Conservation (phyloP, 2,113 vertebrate genomes). For the Xenopus borealis region DNA sequence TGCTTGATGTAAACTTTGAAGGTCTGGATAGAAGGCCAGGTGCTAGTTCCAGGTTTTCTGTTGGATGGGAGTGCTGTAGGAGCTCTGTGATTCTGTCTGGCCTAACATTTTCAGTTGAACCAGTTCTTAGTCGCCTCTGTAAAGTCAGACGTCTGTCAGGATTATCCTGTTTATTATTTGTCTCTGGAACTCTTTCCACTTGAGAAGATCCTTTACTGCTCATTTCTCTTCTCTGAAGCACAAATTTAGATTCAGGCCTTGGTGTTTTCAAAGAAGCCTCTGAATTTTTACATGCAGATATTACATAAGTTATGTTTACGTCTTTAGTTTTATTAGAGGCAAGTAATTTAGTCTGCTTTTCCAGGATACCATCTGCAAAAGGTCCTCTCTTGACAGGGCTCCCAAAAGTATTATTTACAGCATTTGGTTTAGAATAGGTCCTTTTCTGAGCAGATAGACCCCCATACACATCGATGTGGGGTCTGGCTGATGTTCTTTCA, state of each 20-base stretch:
- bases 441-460: too few relatives aligned
- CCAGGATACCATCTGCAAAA: background rate
- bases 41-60: conserved; percentile 42
- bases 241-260: conserved; percentile 55
- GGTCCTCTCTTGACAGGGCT: background rate
- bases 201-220: conserved; percentile 50
- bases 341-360: conserved; percentile 30
- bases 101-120: conserved; percentile 51
- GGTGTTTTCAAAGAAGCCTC: conserved; percentile 18
- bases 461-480: too few relatives aligned
- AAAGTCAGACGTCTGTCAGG: conserved; percentile 62
- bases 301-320: conserved; percentile 74
- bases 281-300: conserved; percentile 66
- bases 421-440: too few relatives aligned
- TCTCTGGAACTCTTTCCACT: conserved; percentile 43
- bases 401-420: background rate
- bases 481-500: too few relatives aligned
- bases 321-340: conserved; percentile 56
- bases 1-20: background rate
- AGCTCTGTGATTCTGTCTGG: background rate
- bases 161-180: conserved; percentile 47
- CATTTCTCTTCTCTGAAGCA: conserved; percentile 73
- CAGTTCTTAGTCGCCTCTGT: conserved; percentile 60
- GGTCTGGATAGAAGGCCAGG: conserved; percentile 45
- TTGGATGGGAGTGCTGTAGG: conserved; percentile 9